phyloP scores from a whole-genome alignment of 2,888 invertebrate species.

The Pantelozetes paolii region DNA sequence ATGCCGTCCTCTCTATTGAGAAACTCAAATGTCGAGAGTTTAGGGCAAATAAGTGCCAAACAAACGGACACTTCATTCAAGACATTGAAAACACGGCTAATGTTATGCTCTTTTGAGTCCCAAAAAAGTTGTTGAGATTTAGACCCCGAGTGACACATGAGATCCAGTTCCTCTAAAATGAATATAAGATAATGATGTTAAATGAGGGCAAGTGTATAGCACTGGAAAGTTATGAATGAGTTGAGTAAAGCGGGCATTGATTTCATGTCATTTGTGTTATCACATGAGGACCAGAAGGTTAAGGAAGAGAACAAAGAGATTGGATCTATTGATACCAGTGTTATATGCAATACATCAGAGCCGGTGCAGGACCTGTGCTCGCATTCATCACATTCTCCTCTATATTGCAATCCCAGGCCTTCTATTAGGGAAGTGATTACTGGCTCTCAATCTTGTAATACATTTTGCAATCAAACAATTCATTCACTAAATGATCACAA shows the following conservation, averaged over 20 bases:
- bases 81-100: too few relatives aligned
- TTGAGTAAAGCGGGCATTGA: conserved; percentile 45
- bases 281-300: conserved; percentile 19
- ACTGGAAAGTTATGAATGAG: conserved; percentile 46
- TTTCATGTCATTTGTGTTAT: conserved; percentile 40
- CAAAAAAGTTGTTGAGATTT: too few relatives aligned
- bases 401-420: conserved; percentile 52
- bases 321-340: conserved; percentile 50
- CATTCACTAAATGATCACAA: not conserved
- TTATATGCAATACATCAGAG: conserved; percentile 54
- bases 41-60: too few relatives aligned
- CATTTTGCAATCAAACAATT: conserved; percentile 49
- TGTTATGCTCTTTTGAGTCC: too few relatives aligned
- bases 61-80: too few relatives aligned
- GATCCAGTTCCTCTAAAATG: conserved; percentile 55
- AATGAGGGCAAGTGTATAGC: conserved; percentile 49
- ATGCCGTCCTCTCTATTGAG: too few relatives aligned
- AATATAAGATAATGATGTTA: conserved; percentile 54
- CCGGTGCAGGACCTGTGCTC: conserved; percentile 52
- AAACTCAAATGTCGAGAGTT: too few relatives aligned
- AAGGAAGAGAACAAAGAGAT: conserved; percentile 40
- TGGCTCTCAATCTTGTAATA: conserved; percentile 46
- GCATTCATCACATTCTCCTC: conserved; percentile 49
- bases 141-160: conserved; percentile 59
- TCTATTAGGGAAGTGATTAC: conserved; percentile 47